Percentiles rank a stretch among this genome's conserved stretches.
Evolutionary conservation across 1,140 invertebrate species (phyloP).

Genomic region (Philopotamus ludificatus): DNA sequence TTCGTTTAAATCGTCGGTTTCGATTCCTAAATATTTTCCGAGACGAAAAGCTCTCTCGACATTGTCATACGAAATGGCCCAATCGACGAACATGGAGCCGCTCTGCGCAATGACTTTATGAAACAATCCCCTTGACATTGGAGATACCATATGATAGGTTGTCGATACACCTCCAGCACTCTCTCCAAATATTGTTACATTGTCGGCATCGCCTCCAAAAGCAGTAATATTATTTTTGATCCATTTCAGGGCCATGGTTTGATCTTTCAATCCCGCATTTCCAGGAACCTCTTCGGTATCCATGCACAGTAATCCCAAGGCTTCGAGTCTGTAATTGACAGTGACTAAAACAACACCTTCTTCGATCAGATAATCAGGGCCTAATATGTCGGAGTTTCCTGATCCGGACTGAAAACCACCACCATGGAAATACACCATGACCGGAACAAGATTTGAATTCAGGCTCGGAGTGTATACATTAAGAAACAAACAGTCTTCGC

Average conservation of each 20-base stretch:
- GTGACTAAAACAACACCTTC: conserved; percentile 68
- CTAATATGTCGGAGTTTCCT: conserved; percentile 53
- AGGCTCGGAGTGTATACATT: conserved; percentile 61
- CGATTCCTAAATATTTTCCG: conserved; percentile 50
- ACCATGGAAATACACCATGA: conserved; percentile 68
- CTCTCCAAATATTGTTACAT: conserved; percentile 73
- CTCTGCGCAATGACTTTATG: conserved; percentile 59
- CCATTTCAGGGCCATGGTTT: conserved; percentile 56
- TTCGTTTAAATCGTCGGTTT: conserved; percentile 48
- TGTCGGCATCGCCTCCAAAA: conserved; percentile 72
- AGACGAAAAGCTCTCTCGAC: conserved; percentile 47
- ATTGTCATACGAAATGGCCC: conserved; percentile 44
- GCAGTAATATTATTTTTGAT: conserved; percentile 51
- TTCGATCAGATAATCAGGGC: conserved; percentile 64
- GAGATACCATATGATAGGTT: conserved; percentile 69
- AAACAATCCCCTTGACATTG: conserved; percentile 62
- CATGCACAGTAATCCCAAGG: conserved; percentile 63
- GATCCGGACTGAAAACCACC: conserved; percentile 62
- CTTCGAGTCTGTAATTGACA: conserved; percentile 66
- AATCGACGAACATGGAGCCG: conserved; percentile 55
- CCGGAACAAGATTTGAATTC: conserved; percentile 50
- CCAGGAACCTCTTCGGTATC: conserved; percentile 61
- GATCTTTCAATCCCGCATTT: conserved; percentile 68
- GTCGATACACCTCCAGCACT: conserved; percentile 68
- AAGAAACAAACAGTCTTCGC: conserved; percentile 62